Evolutionary conservation across 1,140 invertebrate species (phyloP).

Genomic region (Heliconius himera): DNA sequence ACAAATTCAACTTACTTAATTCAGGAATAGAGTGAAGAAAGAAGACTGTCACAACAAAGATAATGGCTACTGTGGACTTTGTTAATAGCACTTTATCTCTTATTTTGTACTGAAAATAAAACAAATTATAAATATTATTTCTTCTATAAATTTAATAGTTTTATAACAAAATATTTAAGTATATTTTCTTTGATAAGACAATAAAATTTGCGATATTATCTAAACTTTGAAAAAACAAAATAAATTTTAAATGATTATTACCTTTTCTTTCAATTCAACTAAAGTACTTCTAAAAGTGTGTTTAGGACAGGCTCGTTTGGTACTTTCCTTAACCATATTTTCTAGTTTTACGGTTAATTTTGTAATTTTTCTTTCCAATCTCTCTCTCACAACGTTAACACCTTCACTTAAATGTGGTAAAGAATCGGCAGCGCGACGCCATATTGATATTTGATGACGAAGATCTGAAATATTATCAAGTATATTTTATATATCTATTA

Average conservation of each 20-base stretch:
- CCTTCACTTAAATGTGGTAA: slow-evolving; percentile 91
- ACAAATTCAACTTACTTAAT: slow-evolving; percentile 38
- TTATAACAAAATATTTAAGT: no score
- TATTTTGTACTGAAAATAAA: slow-evolving; percentile 88
- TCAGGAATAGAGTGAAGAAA: slow-evolving; percentile 46
- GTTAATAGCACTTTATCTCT: slow-evolving; percentile 86
- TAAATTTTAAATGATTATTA: slow-evolving; percentile 24
- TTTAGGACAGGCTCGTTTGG: slow-evolving; percentile 84
- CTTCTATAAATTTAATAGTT: no score
- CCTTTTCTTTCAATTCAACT: slow-evolving; percentile 87
- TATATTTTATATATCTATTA: neutral
- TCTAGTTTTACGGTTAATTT: slow-evolving; percentile 82
- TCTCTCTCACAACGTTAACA: slow-evolving; percentile 89
- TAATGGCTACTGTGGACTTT: slow-evolving; percentile 38
- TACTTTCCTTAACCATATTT: slow-evolving; percentile 80
- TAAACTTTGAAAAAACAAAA: neutral
- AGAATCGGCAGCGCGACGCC: slow-evolving; percentile 90
- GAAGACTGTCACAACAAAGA: slow-evolving; percentile 44
- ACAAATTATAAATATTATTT: no score
- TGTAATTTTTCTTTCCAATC: slow-evolving; percentile 87
- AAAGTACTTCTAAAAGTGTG: slow-evolving; percentile 86
- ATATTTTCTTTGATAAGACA: no score
- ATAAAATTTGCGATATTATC: no score
- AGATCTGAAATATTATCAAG: slow-evolving; percentile 83
- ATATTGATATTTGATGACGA: slow-evolving; percentile 92